phyloP scores from a whole-genome alignment of 2,113 vertebrate genomes.

The Sapajus apella region DNA sequence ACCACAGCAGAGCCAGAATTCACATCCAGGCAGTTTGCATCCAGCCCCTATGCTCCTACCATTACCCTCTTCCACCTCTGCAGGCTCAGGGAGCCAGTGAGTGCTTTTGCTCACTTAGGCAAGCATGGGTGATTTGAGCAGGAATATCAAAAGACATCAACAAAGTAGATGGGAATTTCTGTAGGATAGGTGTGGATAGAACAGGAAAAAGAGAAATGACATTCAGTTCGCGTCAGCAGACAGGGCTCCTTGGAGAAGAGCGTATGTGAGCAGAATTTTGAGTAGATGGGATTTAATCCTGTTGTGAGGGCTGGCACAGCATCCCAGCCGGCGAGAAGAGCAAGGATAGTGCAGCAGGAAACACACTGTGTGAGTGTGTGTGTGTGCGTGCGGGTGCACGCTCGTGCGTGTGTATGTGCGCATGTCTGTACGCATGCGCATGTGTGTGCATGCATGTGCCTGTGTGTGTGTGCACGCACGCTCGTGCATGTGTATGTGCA shows the following conservation, averaged over 20 bases:
- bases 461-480: too few relatives aligned
- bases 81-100: neutral
- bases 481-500: too few relatives aligned
- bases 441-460: too few relatives aligned
- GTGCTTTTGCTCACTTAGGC: neutral
- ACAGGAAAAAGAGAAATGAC: neutral
- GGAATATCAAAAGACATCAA: neutral
- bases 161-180: neutral
- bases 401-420: too few relatives aligned
- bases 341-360: neutral
- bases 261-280: neutral
- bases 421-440: too few relatives aligned
- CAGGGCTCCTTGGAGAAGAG: neutral
- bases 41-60: neutral
- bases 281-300: neutral
- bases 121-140: neutral
- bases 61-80: neutral
- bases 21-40: neutral
- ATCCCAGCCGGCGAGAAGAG: neutral
- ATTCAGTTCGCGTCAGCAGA: too few relatives aligned
- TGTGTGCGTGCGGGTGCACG: rapidly evolving
- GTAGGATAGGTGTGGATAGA: neutral
- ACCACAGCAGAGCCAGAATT: neutral
- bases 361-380: too few relatives aligned
- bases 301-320: neutral